A percentile compares a stretch with the other conserved stretches of the same genome.
Evolutionary conservation across 1,140 invertebrate species (phyloP).

Genomic region (Aphidius ervi): DNA sequence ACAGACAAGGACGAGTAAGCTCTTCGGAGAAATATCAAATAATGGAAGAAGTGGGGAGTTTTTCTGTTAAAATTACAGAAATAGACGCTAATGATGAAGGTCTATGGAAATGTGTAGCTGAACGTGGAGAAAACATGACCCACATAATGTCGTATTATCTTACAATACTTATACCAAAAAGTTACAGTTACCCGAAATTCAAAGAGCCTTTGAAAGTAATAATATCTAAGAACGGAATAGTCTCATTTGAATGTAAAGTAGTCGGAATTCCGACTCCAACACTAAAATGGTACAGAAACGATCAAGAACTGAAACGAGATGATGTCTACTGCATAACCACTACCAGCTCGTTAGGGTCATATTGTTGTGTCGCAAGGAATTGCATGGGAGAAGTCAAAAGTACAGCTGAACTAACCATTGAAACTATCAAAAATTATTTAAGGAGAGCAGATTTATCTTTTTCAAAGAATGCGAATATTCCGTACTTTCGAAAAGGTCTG

Average conservation of each 20-base stretch:
- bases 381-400: constrained; percentile 88
- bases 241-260: constrained; percentile 90
- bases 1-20: constrained; percentile 72
- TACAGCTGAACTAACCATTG: constrained; percentile 79
- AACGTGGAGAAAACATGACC: constrained; percentile 65
- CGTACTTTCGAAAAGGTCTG: too few species aligned
- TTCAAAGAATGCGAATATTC: too few species aligned
- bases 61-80: constrained; percentile 67
- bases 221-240: constrained; percentile 83
- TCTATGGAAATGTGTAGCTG: constrained; percentile 84
- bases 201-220: constrained; percentile 78
- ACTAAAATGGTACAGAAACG: constrained; percentile 87
- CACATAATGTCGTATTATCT: constrained; percentile 69
- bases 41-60: constrained; percentile 74
- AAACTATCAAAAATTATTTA: constrained; percentile 85
- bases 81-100: constrained; percentile 77
- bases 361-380: constrained; percentile 86
- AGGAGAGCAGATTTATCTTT: constrained; percentile 62
- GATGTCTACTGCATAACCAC: constrained; percentile 89
- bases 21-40: constrained; percentile 63
- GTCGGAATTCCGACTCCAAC: constrained; percentile 84
- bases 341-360: constrained; percentile 81
- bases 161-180: constrained; percentile 78
- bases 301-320: constrained; percentile 83
- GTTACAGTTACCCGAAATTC: constrained; percentile 71